These are phyloP conservation scores for Platichthys flesus DNA, from an alignment of 2,113 vertebrate species.

Conservation along the genomic window DNA sequence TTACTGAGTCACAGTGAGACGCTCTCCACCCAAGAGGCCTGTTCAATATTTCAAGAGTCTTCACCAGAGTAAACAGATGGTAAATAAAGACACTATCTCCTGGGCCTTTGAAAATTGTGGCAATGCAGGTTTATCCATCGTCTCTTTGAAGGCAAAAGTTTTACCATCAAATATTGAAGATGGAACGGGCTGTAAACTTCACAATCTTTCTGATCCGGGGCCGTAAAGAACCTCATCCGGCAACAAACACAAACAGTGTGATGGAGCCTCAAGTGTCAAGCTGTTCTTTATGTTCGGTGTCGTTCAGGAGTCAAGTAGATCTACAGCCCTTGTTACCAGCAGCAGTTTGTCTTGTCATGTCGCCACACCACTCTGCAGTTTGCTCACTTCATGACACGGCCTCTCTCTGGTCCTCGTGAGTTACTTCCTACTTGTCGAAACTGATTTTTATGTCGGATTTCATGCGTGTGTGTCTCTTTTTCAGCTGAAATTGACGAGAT, in stretches of 20 bases:
- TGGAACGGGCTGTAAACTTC: conserved; percentile 36
- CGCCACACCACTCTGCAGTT: background rate
- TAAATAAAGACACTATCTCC: conserved; percentile 72
- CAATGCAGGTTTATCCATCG: conserved; percentile 64
- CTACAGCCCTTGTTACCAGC: conserved; percentile 16
- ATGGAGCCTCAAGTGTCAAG: conserved; percentile 33
- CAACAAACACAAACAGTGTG: conserved; percentile 18
- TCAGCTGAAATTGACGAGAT: conserved; percentile 87
- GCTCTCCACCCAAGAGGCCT: conserved; percentile 45
- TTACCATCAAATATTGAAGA: conserved; percentile 76
- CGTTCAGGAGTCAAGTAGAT: conserved; percentile 43
- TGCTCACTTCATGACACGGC: conserved; percentile 35
- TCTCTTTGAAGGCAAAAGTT: conserved; percentile 65
- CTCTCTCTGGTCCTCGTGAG: conserved; percentile 4
- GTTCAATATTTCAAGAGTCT: conserved; percentile 77
- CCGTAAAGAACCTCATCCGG: conserved; percentile 35
- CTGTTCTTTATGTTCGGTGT: conserved; percentile 40
- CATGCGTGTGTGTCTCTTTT: conserved; percentile 36
- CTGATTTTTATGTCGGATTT: background rate
- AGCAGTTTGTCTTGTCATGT: conserved; percentile 15
- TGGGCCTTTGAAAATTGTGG: conserved; percentile 67
- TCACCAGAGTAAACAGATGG: conserved; percentile 69
- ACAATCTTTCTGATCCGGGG: conserved; percentile 11
- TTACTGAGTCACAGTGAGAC: conserved; percentile 51
- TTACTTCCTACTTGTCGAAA: conserved; percentile 4